phyloP scores from a whole-genome alignment of 2,888 invertebrate species.

The Digitonthophagus gazella region DNA sequence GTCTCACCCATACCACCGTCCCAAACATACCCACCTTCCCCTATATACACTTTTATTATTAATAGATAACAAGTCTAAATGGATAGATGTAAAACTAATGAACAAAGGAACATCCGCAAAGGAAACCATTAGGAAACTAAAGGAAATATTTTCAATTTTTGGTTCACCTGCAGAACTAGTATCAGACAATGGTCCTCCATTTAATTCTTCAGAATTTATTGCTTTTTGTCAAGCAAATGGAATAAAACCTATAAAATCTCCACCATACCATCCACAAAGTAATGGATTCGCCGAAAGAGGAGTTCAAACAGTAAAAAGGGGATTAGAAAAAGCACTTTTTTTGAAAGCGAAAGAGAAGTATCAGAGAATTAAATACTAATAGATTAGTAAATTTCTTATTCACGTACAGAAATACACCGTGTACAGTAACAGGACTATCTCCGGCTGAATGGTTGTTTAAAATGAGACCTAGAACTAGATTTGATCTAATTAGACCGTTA shows the following conservation, averaged over 20 bases:
- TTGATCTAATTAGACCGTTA: no score
- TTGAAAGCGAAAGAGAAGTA: neutral
- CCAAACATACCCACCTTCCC: no score
- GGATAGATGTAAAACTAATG: constrained; percentile 22
- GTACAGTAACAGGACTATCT: neutral
- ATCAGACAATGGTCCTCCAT: constrained; percentile 12
- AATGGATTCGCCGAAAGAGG: neutral
- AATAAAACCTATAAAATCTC: no score
- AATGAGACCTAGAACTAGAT: no score
- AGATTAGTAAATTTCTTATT: constrained; percentile 5
- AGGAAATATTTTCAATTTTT: constrained; percentile 17
- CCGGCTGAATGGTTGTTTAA: no score
- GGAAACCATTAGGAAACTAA: constrained; percentile 19
- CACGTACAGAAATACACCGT: constrained; percentile 10
- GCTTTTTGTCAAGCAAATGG: constrained; percentile 2
- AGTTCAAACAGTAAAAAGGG: constrained; percentile 12
- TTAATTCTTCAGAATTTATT: constrained; percentile 4
- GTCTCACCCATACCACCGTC: no score
- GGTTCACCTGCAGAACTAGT: constrained; percentile 7
- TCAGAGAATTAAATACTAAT: neutral
- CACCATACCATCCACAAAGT: constrained; percentile 3
- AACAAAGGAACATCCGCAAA: constrained; percentile 13
- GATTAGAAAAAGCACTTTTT: neutral
- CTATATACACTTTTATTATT: no score
- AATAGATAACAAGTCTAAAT: constrained; percentile 19